Base-by-base conservation (phyloP, 2,888 invertebrate genomes). In the Mechanitis mazaeus region DNA sequence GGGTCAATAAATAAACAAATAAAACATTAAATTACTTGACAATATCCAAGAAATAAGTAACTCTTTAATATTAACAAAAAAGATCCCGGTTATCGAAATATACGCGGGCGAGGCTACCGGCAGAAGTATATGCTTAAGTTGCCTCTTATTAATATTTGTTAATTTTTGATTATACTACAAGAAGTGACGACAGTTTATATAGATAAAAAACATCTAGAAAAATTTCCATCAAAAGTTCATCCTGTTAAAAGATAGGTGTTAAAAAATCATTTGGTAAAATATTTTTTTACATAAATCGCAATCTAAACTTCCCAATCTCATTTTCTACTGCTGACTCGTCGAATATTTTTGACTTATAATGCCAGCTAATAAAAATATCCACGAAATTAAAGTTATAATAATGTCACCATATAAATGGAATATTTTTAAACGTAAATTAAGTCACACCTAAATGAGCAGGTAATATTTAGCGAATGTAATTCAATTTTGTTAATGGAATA, bases 401-500 rank as follows among this genome's bases (percentile, higher is more conserved):
- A 56, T 50, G 55, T 33, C 35, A 59, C n/a, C 28, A 9, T 50
- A 50, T 38, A 62, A 58, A 46, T 58, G 58, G 11, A 28, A 53
- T 45, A 54, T 63, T 31, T 7, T 58, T 59, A 56, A 55, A 57
- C 53, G 58, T 60, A 63, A 67, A 65, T 62, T 54, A 63, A 62
- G 62, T 68, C 62, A 64, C 61, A 59, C 57, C 57, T 31, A 64
- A 67, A 61, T 61, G 60, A 65, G 56, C 64, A 61, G 58, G 63
- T 70, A 67, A 66, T 75, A 71, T 72, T 75, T 69, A 69, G 72
- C 66, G 71, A 75, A 72, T 73, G 72, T 76, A 75, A 78, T 79
- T 80, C 78, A 80, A 84, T 84, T 83, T 77, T 54, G 74, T 61
- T 82, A 83, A 85, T 84, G 79, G 79, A 80, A 76, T 73, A 71